Conservation (phyloP, 2,888 invertebrate species). For the Eupithecia vulgata region DNA sequence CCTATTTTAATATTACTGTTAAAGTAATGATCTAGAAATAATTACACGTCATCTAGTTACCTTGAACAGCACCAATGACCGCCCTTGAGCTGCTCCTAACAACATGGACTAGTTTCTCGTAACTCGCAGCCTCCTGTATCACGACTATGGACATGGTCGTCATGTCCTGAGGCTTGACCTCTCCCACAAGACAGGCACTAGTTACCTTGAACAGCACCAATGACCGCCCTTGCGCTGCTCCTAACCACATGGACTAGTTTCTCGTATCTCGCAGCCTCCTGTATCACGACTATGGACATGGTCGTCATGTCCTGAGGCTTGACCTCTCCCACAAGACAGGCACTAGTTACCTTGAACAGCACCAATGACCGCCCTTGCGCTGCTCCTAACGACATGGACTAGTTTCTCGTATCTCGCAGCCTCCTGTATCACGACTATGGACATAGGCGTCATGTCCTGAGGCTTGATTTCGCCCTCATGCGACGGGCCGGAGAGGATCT, state of each 20-base stretch:
- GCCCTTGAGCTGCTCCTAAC: constrained; percentile 90
- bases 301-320: too few relatives aligned
- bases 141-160: constrained; percentile 97
- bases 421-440: constrained; percentile 95
- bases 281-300: too few relatives aligned
- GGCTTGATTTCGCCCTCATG: constrained; percentile 89
- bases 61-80: constrained; percentile 94
- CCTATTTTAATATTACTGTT: too few relatives aligned
- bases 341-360: constrained; percentile 90
- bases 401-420: constrained; percentile 91
- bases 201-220: too few relatives aligned
- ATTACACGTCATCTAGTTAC: constrained; percentile 64
- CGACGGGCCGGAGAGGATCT: constrained; percentile 86
- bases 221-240: too few relatives aligned
- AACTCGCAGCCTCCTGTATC: constrained; percentile 92
- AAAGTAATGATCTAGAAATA: too few relatives aligned
- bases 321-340: too few relatives aligned
- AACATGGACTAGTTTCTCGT: constrained; percentile 89
- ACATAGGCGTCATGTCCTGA: constrained; percentile 94
- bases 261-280: too few relatives aligned
- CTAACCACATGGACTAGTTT: too few relatives aligned
- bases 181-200: constrained; percentile 84
- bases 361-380: constrained; percentile 90
- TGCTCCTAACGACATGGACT: constrained; percentile 88
- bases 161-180: constrained; percentile 90